Conservation (phyloP, 2,797 vertebrate genomes). For the Orientallactaga sibirica region DNA sequence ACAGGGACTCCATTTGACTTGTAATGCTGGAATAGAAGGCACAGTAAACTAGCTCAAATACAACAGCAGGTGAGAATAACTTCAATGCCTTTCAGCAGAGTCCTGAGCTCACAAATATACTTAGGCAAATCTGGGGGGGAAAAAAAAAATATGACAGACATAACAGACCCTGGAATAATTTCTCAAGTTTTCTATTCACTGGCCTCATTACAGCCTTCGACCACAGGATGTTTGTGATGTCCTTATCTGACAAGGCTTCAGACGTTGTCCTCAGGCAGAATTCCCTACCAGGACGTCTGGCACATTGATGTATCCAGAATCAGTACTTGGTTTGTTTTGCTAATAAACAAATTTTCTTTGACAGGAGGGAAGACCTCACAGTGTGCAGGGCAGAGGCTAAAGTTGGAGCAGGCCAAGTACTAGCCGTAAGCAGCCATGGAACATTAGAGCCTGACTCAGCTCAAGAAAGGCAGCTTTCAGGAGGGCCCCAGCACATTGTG, state of each 20-base stretch:
- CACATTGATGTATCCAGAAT: slow-evolving; percentile 45
- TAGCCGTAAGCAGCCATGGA: neutral
- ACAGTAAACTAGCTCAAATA: neutral
- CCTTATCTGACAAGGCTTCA: slow-evolving; percentile 37
- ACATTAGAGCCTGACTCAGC: neutral
- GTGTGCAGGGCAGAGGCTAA: neutral
- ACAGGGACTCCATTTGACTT: neutral
- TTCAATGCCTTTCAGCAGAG: slow-evolving; percentile 17
- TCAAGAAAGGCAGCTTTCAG: slow-evolving; percentile 17
- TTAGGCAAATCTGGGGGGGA: neutral
- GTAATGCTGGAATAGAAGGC: neutral
- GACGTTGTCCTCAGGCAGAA: slow-evolving; percentile 65
- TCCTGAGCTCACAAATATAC: slow-evolving; percentile 17
- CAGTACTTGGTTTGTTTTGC: slow-evolving; percentile 56
- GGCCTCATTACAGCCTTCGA: neutral
- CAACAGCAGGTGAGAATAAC: neutral
- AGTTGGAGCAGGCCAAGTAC: neutral
- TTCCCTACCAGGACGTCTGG: slow-evolving; percentile 45
- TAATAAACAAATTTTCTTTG: slow-evolving; percentile 64
- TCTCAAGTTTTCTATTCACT: slow-evolving; percentile 24
- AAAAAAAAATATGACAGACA: neutral
- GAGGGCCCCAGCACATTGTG: neutral
- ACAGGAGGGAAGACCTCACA: slow-evolving; percentile 48
- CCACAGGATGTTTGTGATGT: neutral
- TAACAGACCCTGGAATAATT: neutral